A percentile compares a stretch with the other conserved stretches of the same genome.
Evolutionary conservation across 92 coral and sea anemone species (phyloP).

Genomic region (Epizoanthus stellaris): DNA sequence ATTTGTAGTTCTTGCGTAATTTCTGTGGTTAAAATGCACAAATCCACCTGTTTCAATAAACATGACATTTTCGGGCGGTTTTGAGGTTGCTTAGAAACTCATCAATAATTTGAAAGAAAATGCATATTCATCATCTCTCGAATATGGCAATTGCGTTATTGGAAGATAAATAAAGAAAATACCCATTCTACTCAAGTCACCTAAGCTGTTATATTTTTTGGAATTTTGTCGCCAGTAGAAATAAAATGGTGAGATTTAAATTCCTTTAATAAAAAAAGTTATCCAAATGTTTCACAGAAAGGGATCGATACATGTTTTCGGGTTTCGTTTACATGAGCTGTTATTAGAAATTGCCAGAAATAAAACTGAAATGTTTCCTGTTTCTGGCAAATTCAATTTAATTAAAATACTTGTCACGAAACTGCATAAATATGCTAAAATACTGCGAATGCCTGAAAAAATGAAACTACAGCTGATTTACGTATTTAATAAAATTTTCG

Average conservation of each 20-base stretch:
- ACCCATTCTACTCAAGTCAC: background rate
- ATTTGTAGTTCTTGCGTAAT: slow-evolving; percentile 33
- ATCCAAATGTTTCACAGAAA: background rate
- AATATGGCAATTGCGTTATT: background rate
- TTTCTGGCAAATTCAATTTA: background rate
- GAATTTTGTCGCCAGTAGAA: background rate
- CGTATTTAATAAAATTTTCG: background rate
- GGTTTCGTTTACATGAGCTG: background rate
- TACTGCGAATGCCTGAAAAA: too few relatives aligned
- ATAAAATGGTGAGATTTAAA: background rate
- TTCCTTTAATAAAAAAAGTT: background rate
- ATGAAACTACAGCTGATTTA: background rate
- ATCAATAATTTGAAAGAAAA: background rate
- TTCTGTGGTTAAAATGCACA: slow-evolving; percentile 10
- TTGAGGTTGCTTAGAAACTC: slow-evolving; percentile 25
- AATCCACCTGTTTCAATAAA: slow-evolving; percentile 32
- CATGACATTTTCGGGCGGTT: slow-evolving; percentile 13
- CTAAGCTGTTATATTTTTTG: background rate
- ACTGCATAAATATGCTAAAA: background rate
- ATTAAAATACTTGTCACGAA: background rate
- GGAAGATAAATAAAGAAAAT: background rate
- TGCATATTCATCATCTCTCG: slow-evolving; percentile 5
- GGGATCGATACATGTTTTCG: background rate
- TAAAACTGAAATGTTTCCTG: background rate
- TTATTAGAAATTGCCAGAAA: background rate